These are phyloP conservation scores for Ormyrus labotus DNA, from an alignment of 2,888 invertebrate genomes.

Conservation along the genomic window DNA sequence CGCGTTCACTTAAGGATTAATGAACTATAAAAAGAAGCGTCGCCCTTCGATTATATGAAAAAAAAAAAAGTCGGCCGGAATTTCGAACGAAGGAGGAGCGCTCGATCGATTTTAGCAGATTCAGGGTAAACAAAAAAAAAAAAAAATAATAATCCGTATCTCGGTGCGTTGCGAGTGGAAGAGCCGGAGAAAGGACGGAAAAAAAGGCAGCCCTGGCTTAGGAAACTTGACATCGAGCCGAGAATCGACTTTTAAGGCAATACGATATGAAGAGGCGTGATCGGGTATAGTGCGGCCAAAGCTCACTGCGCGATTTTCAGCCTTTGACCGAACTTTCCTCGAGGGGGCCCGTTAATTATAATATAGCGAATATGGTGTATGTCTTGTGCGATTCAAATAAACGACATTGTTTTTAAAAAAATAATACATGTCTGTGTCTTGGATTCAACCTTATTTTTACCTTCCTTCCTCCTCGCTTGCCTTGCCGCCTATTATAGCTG, in stretches of 20 bases:
- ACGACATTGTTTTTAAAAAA: constrained; percentile 75
- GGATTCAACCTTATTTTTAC: too few species aligned
- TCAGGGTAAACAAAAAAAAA: constrained; percentile 55
- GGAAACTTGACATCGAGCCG: constrained; percentile 63
- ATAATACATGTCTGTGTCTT: constrained; percentile 45
- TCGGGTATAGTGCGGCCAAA: constrained; percentile 64
- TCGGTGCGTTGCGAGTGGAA: constrained; percentile 59
- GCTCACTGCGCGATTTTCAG: constrained; percentile 58
- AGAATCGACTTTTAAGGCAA: constrained; percentile 74
- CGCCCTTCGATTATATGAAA: background rate
- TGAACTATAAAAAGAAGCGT: too few species aligned
- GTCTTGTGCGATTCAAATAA: constrained; percentile 76
- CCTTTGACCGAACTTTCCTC: constrained; percentile 64
- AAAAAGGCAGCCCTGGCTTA: background rate
- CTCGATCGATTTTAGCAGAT: constrained; percentile 66
- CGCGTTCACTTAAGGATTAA: too few species aligned
- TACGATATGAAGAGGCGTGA: constrained; percentile 67
- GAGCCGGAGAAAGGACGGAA: background rate
- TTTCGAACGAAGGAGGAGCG: constrained; percentile 1
- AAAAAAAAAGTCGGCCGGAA: background rate
- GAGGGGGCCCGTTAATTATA: constrained; percentile 70
- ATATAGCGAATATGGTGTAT: constrained; percentile 75
- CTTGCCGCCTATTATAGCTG: too few species aligned
- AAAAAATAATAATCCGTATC: constrained; percentile 65
- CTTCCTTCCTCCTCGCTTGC: too few species aligned